Conservation (phyloP, 2,888 invertebrate species). For the Dasypolia templi region DNA sequence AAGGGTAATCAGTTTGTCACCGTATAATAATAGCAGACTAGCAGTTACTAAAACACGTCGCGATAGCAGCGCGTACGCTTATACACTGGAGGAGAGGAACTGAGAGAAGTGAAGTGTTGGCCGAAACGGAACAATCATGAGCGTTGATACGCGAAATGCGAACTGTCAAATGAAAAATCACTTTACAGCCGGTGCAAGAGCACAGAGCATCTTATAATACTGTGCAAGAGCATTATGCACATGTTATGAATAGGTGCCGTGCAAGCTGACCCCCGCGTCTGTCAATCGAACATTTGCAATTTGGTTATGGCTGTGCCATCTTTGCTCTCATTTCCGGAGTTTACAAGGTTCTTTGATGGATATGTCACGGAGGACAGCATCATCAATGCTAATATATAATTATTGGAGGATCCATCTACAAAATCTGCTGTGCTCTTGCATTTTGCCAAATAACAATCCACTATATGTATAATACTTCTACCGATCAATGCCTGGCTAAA, state of each 20-base stretch:
- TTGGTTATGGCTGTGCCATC: neutral
- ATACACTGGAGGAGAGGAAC: conserved; percentile 54
- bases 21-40: conserved; percentile 35
- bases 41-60: conserved; percentile 56
- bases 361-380: conserved; percentile 14
- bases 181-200: conserved; percentile 55
- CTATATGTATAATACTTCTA: neutral
- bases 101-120: conserved; percentile 37
- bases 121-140: conserved; percentile 47
- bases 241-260: conserved; percentile 24
- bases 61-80: conserved; percentile 62
- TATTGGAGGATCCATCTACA: neutral
- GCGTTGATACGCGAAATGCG: conserved; percentile 49
- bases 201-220: too few relatives aligned
- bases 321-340: neutral
- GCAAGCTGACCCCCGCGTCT: conserved; percentile 17
- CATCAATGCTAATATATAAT: neutral
- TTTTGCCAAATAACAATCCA: conserved; percentile 11
- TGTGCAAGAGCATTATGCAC: conserved; percentile 62
- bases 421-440: conserved; percentile 8
- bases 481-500: conserved; percentile 46
- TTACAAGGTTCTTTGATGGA: conserved; percentile 1
- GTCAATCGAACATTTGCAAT: conserved; percentile 7
- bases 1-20: conserved; percentile 53
- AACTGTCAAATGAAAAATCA: conserved; percentile 38